A percentile compares a stretch with the other conserved stretches of the same genome.
Conservation (phyloP, 2,888 invertebrate species). For the Nemurella pictetii region DNA sequence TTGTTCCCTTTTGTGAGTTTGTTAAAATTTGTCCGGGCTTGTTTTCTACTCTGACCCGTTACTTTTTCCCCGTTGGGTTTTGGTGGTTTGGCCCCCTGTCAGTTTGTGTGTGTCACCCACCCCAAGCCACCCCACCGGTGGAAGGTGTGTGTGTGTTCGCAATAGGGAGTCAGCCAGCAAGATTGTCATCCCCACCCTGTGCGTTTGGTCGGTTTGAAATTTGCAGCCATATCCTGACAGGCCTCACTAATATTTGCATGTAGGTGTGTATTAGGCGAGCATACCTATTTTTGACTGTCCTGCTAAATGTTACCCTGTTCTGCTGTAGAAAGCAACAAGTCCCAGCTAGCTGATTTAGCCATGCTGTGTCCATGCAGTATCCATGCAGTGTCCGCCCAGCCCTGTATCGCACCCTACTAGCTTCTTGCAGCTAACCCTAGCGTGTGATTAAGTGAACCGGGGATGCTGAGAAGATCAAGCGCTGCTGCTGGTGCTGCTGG, state of each 20-base stretch:
- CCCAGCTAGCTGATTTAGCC: slow-evolving; percentile 35
- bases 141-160: neutral
- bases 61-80: slow-evolving; percentile 4
- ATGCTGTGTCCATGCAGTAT: slow-evolving; percentile 16
- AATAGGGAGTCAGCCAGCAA: slow-evolving; percentile 42
- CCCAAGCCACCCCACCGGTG: no score
- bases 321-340: slow-evolving; percentile 18
- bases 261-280: slow-evolving; percentile 41
- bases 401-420: neutral
- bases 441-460: neutral
- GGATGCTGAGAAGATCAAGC: neutral
- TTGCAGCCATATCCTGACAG: slow-evolving; percentile 31
- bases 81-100: slow-evolving; percentile 36
- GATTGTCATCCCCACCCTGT: slow-evolving; percentile 39
- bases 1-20: slow-evolving; percentile 30
- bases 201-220: no score
- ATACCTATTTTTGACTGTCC: slow-evolving; percentile 36
- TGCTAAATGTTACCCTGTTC: no score
- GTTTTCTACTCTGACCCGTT: slow-evolving; percentile 20
- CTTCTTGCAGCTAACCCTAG: neutral
- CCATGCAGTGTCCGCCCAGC: no score
- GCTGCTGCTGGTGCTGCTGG: no score
- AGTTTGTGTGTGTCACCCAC: slow-evolving; percentile 39
- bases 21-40: slow-evolving; percentile 31
- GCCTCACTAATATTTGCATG: slow-evolving; percentile 42